A percentile compares a stretch with the other conserved stretches of the same genome.
phyloP scores from a whole-genome alignment of 2,888 invertebrate species.

The Drosophila anceps region DNA sequence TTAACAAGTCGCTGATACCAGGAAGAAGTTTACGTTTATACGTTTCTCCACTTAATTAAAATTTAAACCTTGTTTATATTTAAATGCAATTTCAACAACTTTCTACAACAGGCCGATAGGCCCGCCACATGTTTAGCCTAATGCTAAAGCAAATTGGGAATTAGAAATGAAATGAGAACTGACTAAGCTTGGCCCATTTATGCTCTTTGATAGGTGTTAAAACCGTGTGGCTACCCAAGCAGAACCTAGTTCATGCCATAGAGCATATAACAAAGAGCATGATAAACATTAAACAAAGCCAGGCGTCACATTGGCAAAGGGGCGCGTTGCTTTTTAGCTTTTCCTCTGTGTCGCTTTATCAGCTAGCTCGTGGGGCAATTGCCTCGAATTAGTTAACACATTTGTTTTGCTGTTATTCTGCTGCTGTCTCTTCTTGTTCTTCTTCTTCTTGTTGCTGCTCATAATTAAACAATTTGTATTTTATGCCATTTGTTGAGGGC shows the following conservation, averaged over 20 bases:
- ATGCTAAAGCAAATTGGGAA: slow-evolving; percentile 13
- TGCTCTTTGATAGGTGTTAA: background rate
- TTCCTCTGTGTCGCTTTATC: slow-evolving; percentile 53
- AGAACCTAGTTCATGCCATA: slow-evolving; percentile 17
- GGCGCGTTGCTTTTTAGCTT: slow-evolving; percentile 31
- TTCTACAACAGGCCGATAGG: background rate
- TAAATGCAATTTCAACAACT: slow-evolving; percentile 35
- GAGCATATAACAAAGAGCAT: slow-evolving; percentile 7
- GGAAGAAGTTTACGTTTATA: slow-evolving; percentile 31
- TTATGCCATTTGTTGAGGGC: slow-evolving; percentile 59
- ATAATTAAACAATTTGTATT: slow-evolving; percentile 79
- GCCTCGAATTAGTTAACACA: slow-evolving; percentile 77
- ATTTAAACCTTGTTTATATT: slow-evolving; percentile 73
- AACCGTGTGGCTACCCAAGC: slow-evolving; percentile 25
- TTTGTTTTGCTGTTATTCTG: slow-evolving; percentile 43
- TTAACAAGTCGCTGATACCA: slow-evolving; percentile 58
- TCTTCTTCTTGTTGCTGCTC: slow-evolving; percentile 44
- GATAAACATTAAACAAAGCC: slow-evolving; percentile 43
- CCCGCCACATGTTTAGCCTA: background rate
- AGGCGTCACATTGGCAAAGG: slow-evolving; percentile 45
- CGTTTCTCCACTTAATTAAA: slow-evolving; percentile 66
- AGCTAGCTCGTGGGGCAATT: slow-evolving; percentile 64
- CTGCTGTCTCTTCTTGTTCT: background rate
- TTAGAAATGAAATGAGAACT: slow-evolving; percentile 8
- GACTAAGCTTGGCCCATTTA: background rate